These are phyloP conservation scores for Boloria euphrosyne DNA, from an alignment of 2,888 invertebrate species.

Conservation along the genomic window DNA sequence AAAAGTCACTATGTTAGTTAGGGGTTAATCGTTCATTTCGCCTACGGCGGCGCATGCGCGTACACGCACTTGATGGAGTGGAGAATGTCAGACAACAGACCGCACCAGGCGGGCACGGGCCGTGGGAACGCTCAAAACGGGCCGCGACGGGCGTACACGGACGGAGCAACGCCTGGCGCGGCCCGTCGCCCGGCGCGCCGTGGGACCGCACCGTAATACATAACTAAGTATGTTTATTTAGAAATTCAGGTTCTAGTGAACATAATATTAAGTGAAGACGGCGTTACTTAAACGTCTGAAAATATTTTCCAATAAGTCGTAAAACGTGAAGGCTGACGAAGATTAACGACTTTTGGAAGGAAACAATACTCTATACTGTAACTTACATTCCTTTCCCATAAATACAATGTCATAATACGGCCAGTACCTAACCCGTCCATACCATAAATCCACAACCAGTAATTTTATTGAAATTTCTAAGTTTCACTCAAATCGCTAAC, in stretches of 20 bases:
- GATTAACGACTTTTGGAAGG: constrained; percentile 24
- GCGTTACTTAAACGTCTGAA: not conserved
- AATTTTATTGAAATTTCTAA: constrained; percentile 69
- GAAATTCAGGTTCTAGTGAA: not conserved
- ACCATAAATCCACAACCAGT: constrained; percentile 51
- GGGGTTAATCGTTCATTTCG: too few species aligned
- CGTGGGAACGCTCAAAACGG: too few species aligned
- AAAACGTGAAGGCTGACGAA: not conserved
- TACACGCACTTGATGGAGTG: too few species aligned
- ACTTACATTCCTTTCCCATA: constrained; percentile 35
- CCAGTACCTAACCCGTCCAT: constrained; percentile 33
- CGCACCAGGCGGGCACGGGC: too few species aligned
- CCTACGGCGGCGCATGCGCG: too few species aligned
- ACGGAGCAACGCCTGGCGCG: too few species aligned
- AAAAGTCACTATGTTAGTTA: too few species aligned
- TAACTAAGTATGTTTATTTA: not conserved
- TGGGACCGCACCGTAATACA: not conserved
- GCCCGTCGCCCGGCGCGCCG: too few species aligned
- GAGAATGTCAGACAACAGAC: too few species aligned
- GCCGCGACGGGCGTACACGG: too few species aligned
- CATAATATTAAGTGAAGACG: not conserved
- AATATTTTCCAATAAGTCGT: constrained; percentile 7
- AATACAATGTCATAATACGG: constrained; percentile 33
- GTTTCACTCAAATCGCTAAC: constrained; percentile 72
- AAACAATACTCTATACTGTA: constrained; percentile 30